Percentiles rank a stretch among this genome's conserved stretches.
Evolutionary conservation across 2,888 invertebrate species (phyloP).

Genomic region (Adineta ricciae): DNA sequence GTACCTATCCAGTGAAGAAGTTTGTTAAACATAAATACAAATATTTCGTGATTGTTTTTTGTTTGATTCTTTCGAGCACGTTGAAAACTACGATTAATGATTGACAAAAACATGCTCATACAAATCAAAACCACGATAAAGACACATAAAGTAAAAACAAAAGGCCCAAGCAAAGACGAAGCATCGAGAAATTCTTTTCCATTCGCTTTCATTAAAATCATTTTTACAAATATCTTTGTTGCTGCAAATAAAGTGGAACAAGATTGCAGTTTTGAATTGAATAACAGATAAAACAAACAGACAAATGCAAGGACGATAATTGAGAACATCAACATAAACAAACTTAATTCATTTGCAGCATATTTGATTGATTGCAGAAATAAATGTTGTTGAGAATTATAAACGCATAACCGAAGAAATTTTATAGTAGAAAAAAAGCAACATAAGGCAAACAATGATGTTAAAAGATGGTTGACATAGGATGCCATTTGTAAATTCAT

Average conservation of each 20-base stretch:
- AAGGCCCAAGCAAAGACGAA: too few relatives aligned
- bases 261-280: background rate
- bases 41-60: too few relatives aligned
- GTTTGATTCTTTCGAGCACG: too few relatives aligned
- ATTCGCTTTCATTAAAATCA: background rate
- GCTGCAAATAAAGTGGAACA: too few relatives aligned
- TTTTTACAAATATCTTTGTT: too few relatives aligned
- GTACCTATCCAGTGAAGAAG: too few relatives aligned
- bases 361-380: conserved; percentile 41
- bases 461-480: conserved; percentile 40
- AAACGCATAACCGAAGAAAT: conserved; percentile 52
- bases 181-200: too few relatives aligned
- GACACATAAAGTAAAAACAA: too few relatives aligned
- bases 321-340: conserved; percentile 46
- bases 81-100: too few relatives aligned
- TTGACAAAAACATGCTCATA: too few relatives aligned
- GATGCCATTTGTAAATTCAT: conserved; percentile 24
- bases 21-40: too few relatives aligned
- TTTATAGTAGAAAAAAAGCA: conserved; percentile 53
- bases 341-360: conserved; percentile 41
- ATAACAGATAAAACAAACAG: background rate
- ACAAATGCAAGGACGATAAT: conserved; percentile 46
- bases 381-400: conserved; percentile 47
- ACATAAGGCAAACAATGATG: conserved; percentile 51
- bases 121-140: too few relatives aligned